phyloP scores from a whole-genome alignment of 2,113 vertebrate genomes.

The Cyprinodon tularosa region DNA sequence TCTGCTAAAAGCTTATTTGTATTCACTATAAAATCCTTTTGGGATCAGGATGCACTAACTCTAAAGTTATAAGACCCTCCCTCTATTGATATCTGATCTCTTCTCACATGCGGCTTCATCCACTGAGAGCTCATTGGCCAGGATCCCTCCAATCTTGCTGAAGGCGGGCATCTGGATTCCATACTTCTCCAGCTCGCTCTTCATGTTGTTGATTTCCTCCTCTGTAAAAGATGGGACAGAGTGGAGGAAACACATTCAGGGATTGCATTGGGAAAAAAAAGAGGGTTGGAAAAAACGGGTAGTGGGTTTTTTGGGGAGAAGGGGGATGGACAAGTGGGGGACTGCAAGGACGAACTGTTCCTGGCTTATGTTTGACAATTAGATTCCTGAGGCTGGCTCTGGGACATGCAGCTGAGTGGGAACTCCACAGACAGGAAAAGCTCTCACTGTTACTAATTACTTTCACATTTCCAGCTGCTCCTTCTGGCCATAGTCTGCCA shows the following conservation, averaged over 20 bases:
- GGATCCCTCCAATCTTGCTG: conserved; percentile 98
- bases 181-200: conserved; percentile 96
- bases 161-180: conserved; percentile 99
- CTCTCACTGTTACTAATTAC: conserved; percentile 68
- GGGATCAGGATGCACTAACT: background rate
- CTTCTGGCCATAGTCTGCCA: background rate
- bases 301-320: background rate
- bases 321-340: background rate
- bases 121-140: conserved; percentile 96
- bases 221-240: conserved; percentile 75
- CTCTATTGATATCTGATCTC: conserved; percentile 21
- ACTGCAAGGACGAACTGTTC: conserved; percentile 47
- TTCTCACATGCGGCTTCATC: conserved; percentile 96
- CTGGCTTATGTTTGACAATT: conserved; percentile 61
- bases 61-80: background rate
- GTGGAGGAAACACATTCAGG: conserved; percentile 33
- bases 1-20: too few relatives aligned
- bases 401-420: conserved; percentile 32
- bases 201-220: conserved; percentile 99
- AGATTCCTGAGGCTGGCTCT: conserved; percentile 44
- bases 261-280: background rate
- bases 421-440: conserved; percentile 68
- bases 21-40: too few relatives aligned
- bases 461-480: conserved; percentile 68
- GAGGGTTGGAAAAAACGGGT: background rate